Base-by-base conservation (phyloP, 2,888 invertebrate species). In the Trypoxylon attenuatum region DNA sequence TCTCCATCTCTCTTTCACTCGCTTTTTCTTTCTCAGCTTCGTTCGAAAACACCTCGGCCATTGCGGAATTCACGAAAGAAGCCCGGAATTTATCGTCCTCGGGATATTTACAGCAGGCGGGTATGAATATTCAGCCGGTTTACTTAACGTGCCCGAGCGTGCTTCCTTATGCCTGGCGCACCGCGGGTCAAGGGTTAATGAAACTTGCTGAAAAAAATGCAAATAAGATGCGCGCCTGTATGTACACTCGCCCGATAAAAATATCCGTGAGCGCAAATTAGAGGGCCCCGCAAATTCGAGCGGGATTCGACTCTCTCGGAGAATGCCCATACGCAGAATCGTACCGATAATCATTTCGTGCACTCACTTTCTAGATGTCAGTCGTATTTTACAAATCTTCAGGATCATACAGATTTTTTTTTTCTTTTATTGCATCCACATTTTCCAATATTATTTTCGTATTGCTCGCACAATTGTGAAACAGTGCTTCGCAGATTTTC, bases 121-220 rank as follows among this genome's bases (percentile, higher is more conserved):
- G 71, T 78, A 82, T 84, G 80, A 83, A 85, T 85, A 85, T 85
- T 83, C 82, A 82, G 68, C 57, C 61, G 71, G 69, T 81, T 81
- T 82, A 82, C 81, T 82, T 82, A 79, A 81, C 81, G 80, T 77
- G 81, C 75, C 73, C 77, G 72, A 67, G 25, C 25, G 25, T 75
- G 80, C 79, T 83, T 84, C 80, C 82, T 82, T 71, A 75, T 81
- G 69, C 67, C 38, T 23, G 43, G 42, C 52, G 23, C 13, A 19
- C 33, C 63, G 76, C 33, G 33, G 82, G 84, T 84, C 82, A 78
- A 65, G 79, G 85, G 85, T 85, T 85, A 85, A 85, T 84, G 84
- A 85, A 85, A 85, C 80, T 79, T 81, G 76, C 73, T 63, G 77
- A 78, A 78, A 81, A 80, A 77, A 78, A 84, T 83, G 82, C 78